These are phyloP conservation scores for Manduca sexta DNA, from an alignment of 1,140 invertebrate species.

Conservation along the genomic window DNA sequence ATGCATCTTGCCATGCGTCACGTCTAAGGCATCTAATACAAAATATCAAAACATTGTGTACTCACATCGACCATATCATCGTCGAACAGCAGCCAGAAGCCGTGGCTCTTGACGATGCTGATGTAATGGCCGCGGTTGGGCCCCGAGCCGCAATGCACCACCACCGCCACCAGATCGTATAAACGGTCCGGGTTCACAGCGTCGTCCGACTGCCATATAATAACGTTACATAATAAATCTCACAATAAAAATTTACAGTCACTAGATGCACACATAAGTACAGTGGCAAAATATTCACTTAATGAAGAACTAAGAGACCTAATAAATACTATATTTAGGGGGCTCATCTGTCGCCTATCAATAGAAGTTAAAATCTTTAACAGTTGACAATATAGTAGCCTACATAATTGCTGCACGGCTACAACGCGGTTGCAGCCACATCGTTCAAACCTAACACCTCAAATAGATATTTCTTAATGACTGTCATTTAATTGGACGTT, in stretches of 20 bases:
- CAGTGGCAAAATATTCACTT: neutral
- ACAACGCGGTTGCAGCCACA: no score
- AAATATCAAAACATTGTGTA: slow-evolving; percentile 29
- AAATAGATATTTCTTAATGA: no score
- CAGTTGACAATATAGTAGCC: no score
- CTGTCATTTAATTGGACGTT: no score
- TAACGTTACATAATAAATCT: no score
- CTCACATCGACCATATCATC: slow-evolving; percentile 99
- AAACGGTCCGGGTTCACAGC: slow-evolving; percentile 97
- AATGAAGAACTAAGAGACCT: no score
- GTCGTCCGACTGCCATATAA: slow-evolving; percentile 90
- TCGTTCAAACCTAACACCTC: no score
- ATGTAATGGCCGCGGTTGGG: slow-evolving; percentile 99
- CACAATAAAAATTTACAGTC: neutral
- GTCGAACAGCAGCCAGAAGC: slow-evolving; percentile 99
- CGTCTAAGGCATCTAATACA: neutral
- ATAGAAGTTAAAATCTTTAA: no score
- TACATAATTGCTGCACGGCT: no score
- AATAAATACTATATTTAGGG: no score
- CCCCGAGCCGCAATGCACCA: slow-evolving; percentile 99
- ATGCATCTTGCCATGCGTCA: no score
- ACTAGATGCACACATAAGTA: neutral
- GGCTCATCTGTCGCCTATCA: no score
- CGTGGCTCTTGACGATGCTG: slow-evolving; percentile 99
- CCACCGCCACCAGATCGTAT: slow-evolving; percentile 98